Evolutionary conservation across 92 coral and sea anemone genomes (phyloP).

Genomic region (Plumapathes pennacea): DNA sequence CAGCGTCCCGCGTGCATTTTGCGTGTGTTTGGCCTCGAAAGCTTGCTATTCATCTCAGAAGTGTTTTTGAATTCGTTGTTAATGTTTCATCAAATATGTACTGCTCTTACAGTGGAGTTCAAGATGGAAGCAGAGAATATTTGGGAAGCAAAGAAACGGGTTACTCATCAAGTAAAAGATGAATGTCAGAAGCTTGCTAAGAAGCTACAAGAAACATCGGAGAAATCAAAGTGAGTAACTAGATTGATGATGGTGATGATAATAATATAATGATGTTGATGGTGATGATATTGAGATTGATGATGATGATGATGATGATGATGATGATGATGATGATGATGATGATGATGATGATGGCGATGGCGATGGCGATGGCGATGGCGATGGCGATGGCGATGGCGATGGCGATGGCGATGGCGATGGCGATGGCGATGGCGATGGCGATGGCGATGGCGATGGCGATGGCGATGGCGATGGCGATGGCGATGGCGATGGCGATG

Average conservation of each 20-base stretch:
- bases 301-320: conserved; percentile 2
- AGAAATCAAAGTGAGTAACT: conserved; percentile 63
- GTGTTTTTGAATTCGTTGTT: too few relatives aligned
- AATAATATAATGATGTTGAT: neutral
- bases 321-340: conserved; percentile 1
- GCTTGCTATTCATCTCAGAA: too few relatives aligned
- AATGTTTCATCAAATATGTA: too few relatives aligned
- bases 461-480: neutral
- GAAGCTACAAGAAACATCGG: conserved; percentile 73
- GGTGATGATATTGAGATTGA: neutral
- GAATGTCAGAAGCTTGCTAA: conserved; percentile 75
- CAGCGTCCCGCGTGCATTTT: too few relatives aligned
- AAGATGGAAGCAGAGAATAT: conserved; percentile 80
- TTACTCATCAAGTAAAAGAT: conserved; percentile 69
- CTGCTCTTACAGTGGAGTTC: conserved; percentile 60
- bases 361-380: neutral
- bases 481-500: neutral
- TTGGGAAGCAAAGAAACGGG: conserved; percentile 80
- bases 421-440: neutral
- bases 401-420: conserved; percentile 1
- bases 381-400: conserved; percentile 7
- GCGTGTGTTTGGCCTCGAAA: too few relatives aligned
- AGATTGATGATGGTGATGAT: too few relatives aligned
- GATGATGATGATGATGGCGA: neutral
- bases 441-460: conserved; percentile 1